Evolutionary conservation across 2,113 vertebrate species (phyloP).

Genomic region (Pyrgilauda ruficollis): DNA sequence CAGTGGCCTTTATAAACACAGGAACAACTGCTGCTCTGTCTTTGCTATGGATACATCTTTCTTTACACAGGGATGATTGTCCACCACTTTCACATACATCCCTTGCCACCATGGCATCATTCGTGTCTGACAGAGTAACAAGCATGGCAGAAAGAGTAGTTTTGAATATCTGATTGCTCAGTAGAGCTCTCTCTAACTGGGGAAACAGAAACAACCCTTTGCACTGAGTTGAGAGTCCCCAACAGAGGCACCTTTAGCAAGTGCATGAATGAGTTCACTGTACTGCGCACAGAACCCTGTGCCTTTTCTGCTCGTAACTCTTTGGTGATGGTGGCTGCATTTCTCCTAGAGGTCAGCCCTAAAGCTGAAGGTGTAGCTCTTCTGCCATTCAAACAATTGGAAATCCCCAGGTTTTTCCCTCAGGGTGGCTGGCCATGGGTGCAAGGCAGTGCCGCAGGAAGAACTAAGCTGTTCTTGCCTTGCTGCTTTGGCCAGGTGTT

Average conservation of each 20-base stretch:
- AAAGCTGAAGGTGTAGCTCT: not conserved
- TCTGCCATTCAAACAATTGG: not conserved
- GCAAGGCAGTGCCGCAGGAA: not conserved
- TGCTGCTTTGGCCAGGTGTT: not conserved
- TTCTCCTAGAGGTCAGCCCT: not conserved
- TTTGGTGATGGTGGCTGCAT: not conserved
- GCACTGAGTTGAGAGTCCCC: not conserved
- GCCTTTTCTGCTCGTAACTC: not conserved
- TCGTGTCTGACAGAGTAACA: not conserved
- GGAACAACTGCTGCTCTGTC: not conserved
- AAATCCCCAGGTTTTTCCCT: not conserved
- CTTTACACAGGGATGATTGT: not conserved
- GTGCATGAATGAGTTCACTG: not conserved
- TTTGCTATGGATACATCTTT: not conserved
- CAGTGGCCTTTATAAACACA: not conserved
- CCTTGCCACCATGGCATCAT: not conserved
- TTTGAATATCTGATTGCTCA: not conserved
- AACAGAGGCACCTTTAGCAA: not conserved
- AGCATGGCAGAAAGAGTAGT: not conserved
- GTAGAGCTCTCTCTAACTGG: not conserved
- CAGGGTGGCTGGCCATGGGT: no score
- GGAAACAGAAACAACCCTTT: not conserved
- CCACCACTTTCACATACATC: not conserved
- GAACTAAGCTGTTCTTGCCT: not conserved
- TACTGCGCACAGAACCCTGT: accelerated